phyloP scores from a whole-genome alignment of 2,888 invertebrate species.

The Conops quadrifasciatus region DNA sequence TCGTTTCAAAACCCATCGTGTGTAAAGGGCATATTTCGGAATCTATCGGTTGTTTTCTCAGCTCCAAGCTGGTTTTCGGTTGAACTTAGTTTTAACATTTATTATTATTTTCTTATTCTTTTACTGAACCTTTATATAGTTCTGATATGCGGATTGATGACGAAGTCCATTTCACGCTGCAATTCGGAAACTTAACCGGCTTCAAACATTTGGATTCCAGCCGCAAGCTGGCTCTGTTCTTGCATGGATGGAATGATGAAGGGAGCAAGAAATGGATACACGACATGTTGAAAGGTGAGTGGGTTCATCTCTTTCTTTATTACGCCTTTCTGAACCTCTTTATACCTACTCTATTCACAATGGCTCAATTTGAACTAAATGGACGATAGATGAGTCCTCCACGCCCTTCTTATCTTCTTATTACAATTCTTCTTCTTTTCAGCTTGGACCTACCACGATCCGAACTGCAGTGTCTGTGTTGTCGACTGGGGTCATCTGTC shows the following conservation, averaged over 20 bases:
- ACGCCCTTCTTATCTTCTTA: background rate
- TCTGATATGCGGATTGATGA: constrained; percentile 49
- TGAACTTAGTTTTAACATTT: too few species aligned
- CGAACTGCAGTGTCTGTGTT: constrained; percentile 58
- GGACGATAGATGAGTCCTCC: background rate
- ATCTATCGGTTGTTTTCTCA: too few species aligned
- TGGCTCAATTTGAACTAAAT: too few species aligned
- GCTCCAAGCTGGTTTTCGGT: too few species aligned
- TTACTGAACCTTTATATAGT: constrained; percentile 42
- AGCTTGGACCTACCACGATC: constrained; percentile 60
- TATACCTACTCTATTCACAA: too few species aligned
- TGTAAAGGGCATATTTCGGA: too few species aligned
- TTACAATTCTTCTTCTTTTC: background rate
- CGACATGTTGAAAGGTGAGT: constrained; percentile 56
- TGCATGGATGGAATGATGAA: constrained; percentile 63
- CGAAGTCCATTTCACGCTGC: constrained; percentile 54
- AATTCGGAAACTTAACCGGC: constrained; percentile 57
- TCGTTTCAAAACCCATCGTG: too few species aligned
- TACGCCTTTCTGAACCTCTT: background rate
- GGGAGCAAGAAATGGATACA: constrained; percentile 61
- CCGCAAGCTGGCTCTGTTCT: constrained; percentile 57
- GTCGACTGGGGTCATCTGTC: constrained; percentile 63
- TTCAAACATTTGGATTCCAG: constrained; percentile 53
- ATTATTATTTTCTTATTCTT: too few species aligned
- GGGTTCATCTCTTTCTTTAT: constrained; percentile 5